phyloP scores from a whole-genome alignment of 2,113 vertebrate genomes.

The Isichthys henryi region DNA sequence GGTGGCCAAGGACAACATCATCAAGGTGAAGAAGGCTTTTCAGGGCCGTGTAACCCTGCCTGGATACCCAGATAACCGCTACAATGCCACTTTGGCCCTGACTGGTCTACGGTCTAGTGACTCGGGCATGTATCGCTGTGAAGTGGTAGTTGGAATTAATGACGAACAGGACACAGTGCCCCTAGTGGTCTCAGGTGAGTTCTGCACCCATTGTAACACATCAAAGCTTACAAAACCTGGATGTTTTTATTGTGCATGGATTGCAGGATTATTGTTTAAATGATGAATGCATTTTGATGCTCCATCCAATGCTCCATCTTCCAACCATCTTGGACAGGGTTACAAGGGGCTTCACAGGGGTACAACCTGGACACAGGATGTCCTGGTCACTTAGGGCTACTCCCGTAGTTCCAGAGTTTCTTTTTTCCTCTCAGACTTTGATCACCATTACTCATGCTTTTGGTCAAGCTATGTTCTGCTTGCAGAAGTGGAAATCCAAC shows the following conservation, averaged over 20 bases:
- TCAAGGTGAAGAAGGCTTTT: conserved; percentile 84
- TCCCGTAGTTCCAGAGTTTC: neutral
- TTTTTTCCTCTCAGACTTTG: conserved; percentile 24
- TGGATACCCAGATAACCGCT: conserved; percentile 66
- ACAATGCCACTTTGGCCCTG: conserved; percentile 78
- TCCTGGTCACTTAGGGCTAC: neutral
- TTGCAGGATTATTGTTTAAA: neutral
- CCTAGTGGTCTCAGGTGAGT: conserved; percentile 83
- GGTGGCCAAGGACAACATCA: conserved; percentile 85
- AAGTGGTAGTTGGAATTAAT: conserved; percentile 85
- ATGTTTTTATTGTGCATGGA: neutral
- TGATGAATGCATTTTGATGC: neutral
- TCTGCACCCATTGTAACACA: neutral
- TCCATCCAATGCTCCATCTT: neutral
- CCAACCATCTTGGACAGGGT: neutral
- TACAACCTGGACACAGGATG: neutral
- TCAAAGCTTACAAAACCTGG: neutral
- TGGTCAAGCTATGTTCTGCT: conserved; percentile 16
- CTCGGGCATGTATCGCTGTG: conserved; percentile 84
- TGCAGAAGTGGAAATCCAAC: neutral
- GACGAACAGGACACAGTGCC: conserved; percentile 89
- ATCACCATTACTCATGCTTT: neutral
- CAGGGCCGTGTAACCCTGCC: conserved; percentile 79
- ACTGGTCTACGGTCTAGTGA: conserved; percentile 75
- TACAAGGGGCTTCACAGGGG: neutral